phyloP scores from a whole-genome alignment of 2,888 invertebrate genomes.

The Pyralis farinalis region DNA sequence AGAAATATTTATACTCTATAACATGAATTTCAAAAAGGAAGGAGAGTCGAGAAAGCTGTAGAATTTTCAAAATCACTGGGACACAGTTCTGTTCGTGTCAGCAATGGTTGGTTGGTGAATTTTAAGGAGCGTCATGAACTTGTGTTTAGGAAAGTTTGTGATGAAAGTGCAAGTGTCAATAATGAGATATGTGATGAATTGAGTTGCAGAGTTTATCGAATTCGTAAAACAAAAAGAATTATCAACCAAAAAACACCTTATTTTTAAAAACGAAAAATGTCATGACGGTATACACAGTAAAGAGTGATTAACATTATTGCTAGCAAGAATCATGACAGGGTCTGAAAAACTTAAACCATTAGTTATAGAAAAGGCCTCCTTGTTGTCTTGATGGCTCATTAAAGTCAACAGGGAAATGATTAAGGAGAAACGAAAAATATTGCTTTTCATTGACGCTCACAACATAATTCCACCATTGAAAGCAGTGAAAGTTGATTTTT shows the following conservation, averaged over 20 bases:
- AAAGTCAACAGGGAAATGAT: conserved; percentile 2
- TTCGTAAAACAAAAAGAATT: conserved; percentile 16
- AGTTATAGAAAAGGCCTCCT: conserved; percentile 20
- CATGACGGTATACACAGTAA: conserved; percentile 21
- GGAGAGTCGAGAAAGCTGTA: conserved; percentile 10
- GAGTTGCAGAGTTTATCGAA: conserved; percentile 12
- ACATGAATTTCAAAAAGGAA: too few relatives aligned
- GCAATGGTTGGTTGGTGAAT: conserved; percentile 24
- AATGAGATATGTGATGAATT: conserved; percentile 14
- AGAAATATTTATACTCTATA: too few relatives aligned
- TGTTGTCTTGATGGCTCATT: conserved; percentile 16
- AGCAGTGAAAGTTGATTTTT: conserved; percentile 9
- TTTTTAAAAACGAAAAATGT: conserved; percentile 24
- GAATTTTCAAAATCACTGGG: conserved; percentile 14
- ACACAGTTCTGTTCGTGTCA: conserved; percentile 15
- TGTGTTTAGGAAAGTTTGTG: conserved; percentile 23
- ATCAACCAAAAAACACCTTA: conserved; percentile 20
- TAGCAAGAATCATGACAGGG: conserved; percentile 19
- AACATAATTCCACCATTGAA: conserved; percentile 1
- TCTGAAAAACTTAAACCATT: conserved; percentile 23
- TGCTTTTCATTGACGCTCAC: conserved; percentile 11
- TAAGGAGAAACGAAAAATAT: conserved; percentile 4
- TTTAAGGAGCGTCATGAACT: conserved; percentile 22
- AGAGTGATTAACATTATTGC: conserved; percentile 21
- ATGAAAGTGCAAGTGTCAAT: conserved; percentile 21